Base-by-base conservation (phyloP, 2,113 vertebrate genomes). In the Aspiorhynchus laticeps region DNA sequence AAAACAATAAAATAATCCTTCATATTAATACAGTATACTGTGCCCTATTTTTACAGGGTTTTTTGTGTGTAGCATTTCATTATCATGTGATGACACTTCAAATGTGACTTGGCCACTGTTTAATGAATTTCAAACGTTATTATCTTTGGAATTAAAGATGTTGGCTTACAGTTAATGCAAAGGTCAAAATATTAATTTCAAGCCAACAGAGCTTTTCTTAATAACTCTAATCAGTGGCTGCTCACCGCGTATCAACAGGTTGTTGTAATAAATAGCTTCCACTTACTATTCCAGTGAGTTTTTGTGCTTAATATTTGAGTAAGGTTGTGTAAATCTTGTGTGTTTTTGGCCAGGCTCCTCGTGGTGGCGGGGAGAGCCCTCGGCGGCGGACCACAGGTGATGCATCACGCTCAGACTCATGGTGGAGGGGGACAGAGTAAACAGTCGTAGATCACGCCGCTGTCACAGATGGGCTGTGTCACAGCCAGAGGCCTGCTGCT, bases 361-460 rank as follows among this genome's bases (percentile, higher is more conserved):
- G 31, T 83, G 89, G 79, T 69, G 93, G 0, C 26, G 90, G 80
- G 73, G 67, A 75, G 91, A 81, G 88, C 89, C 82, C 86, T 86
- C 3, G 26, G 86, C 89, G 87, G 77, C 61, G 2, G 88, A 87
- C 81, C 17, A 78, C 88, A 90, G 90, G 91, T 92, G 91, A 94
- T 94, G 93, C 92, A 95, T 94, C 93, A 93, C 69, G 90, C 86
- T 91, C 91, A 91, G 89, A 89, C 89, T 91, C 77, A 26, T 83
- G 77, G 88, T 24, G 86, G 82, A 83, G 90, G 84, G n/a, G 83
- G 88, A 86, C 88, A 88, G 80, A 92, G 92, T 94, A 94, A 94
- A 94, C 92, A 93, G 91, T 92, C 90, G 87, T 94, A 94, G 93
- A 94, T 94, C 93, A 94, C 93, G 86, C 61, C 81, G 89, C 88